A percentile compares a stretch with the other conserved stretches of the same genome.
These are phyloP conservation scores for Trissolcus japonicus DNA, from an alignment of 2,888 invertebrate species.

Conservation along the genomic window DNA sequence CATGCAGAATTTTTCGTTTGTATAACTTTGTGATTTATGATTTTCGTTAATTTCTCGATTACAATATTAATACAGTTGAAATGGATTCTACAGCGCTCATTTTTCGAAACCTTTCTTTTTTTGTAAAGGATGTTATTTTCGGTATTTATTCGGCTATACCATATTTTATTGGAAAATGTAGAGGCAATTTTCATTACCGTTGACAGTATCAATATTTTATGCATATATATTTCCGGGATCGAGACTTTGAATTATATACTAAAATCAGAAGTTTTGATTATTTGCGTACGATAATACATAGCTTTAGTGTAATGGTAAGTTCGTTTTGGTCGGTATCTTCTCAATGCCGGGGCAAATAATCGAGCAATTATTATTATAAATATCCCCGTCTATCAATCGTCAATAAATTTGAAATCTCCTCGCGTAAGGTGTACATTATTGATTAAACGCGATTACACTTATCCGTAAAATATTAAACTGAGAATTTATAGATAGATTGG, in stretches of 20 bases:
- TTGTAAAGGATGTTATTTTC: no score
- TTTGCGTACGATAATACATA: constrained; percentile 8
- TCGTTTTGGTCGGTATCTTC: constrained; percentile 20
- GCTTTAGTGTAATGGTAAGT: constrained; percentile 7
- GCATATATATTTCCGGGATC: background rate
- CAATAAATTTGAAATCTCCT: background rate
- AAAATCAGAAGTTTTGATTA: constrained; percentile 13
- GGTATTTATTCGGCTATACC: no score
- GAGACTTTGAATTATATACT: constrained; percentile 7
- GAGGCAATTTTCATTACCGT: constrained; percentile 8
- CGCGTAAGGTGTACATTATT: constrained; percentile 12
- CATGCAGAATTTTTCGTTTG: no score
- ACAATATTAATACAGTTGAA: no score
- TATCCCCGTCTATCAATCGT: no score
- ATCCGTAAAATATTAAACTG: constrained; percentile 20
- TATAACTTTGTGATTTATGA: no score
- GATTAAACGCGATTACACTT: constrained; percentile 22
- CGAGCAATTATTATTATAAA: no score
- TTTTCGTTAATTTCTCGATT: no score
- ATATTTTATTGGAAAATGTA: background rate
- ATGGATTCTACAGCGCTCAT: no score
- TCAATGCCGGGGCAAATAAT: background rate
- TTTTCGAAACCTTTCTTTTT: no score
- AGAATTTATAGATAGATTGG: constrained; percentile 37
- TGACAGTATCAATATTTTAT: background rate